Base-by-base conservation (phyloP, 2,888 invertebrate genomes). In the Ischnura elegans region DNA sequence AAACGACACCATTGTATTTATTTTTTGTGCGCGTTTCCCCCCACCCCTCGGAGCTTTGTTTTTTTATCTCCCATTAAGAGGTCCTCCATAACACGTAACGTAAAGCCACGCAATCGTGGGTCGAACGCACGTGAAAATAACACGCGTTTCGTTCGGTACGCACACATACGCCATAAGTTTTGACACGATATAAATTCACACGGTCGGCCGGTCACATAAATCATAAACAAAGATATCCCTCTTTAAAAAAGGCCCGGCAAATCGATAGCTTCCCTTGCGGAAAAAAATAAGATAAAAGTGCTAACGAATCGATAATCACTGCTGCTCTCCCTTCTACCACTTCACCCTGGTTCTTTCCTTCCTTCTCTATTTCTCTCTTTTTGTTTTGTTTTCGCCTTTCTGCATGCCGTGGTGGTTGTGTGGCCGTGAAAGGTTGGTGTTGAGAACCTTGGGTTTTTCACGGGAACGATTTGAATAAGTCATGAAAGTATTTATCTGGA, bases 401-500 rank as follows among this genome's bases (percentile, higher is more conserved):
- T 8, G 66, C n/a, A 29, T 47, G 47, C 47, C 47, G 47, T 13
- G 47, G 5, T 47, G 13, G 47, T 47, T 8, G 13, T 47, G 6
- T n/a, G 66, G 29, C 8, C n/a, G 66, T 21, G 66, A 21, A 51
- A 47, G 29, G 51, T 45, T 36, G 87, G n/a, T 25, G 21, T 25
- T 42, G 43, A 16, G 61, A 47, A 90, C 42, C n/a, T 51, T 61
- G 55, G 10, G 61, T 43, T 61, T 90, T 25, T 61, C 43, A 61
- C 42, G 90, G 90, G 90, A 61, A 61, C 90, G 90, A 90, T 90
- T 90, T 90, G 90, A 90, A 90, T 90, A 90, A 55, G 55, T 61
- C 90, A 55, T 90, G 90, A 90, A 90, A 90, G 61, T 90, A 90
- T 90, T 90, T 90, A 55, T 90, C 90, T 55, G 90, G 61, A 90